Evolutionary conservation across 2,797 vertebrate genomes (phyloP), one percentile per base, ranked within the genome.

Genomic region (Eospalax fontanierii): DNA sequence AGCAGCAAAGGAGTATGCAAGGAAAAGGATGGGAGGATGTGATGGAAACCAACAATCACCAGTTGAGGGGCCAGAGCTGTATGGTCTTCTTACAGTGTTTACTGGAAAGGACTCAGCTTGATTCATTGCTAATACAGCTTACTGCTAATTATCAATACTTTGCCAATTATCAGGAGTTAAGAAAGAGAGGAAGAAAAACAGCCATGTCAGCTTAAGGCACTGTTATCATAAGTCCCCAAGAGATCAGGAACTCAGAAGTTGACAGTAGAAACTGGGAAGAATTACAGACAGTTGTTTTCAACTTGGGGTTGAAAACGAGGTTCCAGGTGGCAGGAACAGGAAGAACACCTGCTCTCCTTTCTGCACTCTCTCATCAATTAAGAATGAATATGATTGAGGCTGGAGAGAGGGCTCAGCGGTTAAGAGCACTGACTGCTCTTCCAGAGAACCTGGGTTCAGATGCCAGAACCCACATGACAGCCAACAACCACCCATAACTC

Each of bases 151-250:
- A 84, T 33, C 54, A 57, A 18, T 38, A 40, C 2, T 68, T 65
- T 59, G 54, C 26, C 78, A 61, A 85, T 71, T 26, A 88, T 65
- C 63, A 50, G 50, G 66, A 57, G 46, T 74, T 66, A 73, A 84
- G 21, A 66, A 38, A 66, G 84, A 68, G 7, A 38, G 18, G 71
- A 43, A 63, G 80, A 40, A 76, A 93, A 81, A 40, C 15, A 89
- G 76, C 57, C 73, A 4, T 33, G 61, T 87, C 81, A 65, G 21
- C 3, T 50, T 33, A 84, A 57, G 63, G 38, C 80, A 30, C 18
- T 28, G n/a, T 81, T 89, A 70, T 73, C 84, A 73, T 66, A 66
- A 91, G n/a, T 83, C 40, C 91, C 91, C 61, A 33, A 87, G 89
- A 91, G 87, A 66, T 30, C 66, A n/a, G 66, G 61, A 59, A 16